Evolutionary conservation across 2,888 invertebrate genomes (phyloP), one percentile per base, ranked within the genome.

Genomic region (Hypolimnas misippus): DNA sequence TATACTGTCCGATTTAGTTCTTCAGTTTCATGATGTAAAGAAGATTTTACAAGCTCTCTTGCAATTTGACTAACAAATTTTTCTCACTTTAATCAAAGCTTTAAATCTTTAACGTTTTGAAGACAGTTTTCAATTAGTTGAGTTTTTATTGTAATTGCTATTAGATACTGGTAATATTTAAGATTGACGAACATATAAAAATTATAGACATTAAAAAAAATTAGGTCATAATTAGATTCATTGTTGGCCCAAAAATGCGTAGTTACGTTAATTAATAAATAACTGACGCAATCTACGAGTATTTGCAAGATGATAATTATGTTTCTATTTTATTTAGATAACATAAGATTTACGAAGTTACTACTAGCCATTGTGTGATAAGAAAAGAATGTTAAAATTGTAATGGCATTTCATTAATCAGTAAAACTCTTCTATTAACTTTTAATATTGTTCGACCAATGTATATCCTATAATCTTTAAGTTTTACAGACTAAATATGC

Each of bases 241-340:
- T 7, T 14, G 16, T n/a, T 14, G 40, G n/a, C 21, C 44, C 12
- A 12, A 21, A 8, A 49, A 49, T 29, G 25, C 49, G 25, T 29
- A 29, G 14, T 29, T 42, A 17, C 17, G 14, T 17, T 46, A 14
- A 51, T 51, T 60, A 19, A 14, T 29, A 49, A 42, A 38, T 54
- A 33, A n/a, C 12, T 64, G 54, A 64, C 64, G 57, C 55, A 62
- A 53, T 14, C n/a, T n/a, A n/a, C n/a, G n/a, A n/a, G n/a, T 62
- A 44, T 67, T 65, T 62, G 40, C 25, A 25, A 8, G 49, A 16
- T 50, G 67, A 67, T 67, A 63, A 51, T 52, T 49, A 44, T 52
- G n/a, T 57, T 50, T 64, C 49, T 61, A 50, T 54, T 25, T 25
- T 61, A 31, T 31, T 57, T 40, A 54, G 64, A 65, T 61, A 62